Percentiles rank a stretch among this genome's conserved stretches.
Conservation (phyloP, 2,797 vertebrate species). For the Tenualosa thibaudeaui region DNA sequence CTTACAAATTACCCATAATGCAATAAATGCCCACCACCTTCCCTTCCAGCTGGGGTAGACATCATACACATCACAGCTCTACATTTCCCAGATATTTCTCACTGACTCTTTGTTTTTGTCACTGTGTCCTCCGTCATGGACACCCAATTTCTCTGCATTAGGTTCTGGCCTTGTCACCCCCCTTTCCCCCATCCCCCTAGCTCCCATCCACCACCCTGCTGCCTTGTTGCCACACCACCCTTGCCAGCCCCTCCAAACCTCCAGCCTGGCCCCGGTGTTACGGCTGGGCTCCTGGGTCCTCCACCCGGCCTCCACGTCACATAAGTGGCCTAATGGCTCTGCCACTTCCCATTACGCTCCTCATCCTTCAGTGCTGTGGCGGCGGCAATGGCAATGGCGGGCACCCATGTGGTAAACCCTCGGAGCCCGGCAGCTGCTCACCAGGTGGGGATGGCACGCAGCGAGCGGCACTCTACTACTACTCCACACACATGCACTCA, state of each 20-base stretch:
- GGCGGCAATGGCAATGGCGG: not conserved
- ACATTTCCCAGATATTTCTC: not conserved
- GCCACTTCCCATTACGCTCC: constrained; percentile 74
- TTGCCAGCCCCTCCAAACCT: not conserved
- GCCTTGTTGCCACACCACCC: too few relatives aligned
- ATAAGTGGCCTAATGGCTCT: constrained; percentile 68
- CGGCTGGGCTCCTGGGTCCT: constrained; percentile 6
- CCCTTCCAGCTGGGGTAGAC: not conserved
- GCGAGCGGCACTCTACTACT: not conserved
- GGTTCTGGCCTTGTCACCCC: not conserved
- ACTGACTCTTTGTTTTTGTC: not conserved
- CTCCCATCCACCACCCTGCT: not conserved
- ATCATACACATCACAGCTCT: not conserved
- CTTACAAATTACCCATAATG: constrained; percentile 8
- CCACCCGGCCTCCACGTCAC: constrained; percentile 51
- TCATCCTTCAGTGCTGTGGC: constrained; percentile 64
- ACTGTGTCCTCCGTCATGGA: not conserved
- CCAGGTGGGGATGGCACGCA: constrained; percentile 43
- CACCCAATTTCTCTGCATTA: not conserved
- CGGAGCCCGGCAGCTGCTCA: constrained; percentile 62
- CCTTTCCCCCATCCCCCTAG: not conserved
- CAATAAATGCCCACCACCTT: not conserved
- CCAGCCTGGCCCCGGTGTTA: not conserved
- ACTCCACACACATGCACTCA: not conserved
- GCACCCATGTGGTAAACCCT: constrained; percentile 27